Conservation (phyloP, 1,140 invertebrate species). For the Halesus radiatus region DNA sequence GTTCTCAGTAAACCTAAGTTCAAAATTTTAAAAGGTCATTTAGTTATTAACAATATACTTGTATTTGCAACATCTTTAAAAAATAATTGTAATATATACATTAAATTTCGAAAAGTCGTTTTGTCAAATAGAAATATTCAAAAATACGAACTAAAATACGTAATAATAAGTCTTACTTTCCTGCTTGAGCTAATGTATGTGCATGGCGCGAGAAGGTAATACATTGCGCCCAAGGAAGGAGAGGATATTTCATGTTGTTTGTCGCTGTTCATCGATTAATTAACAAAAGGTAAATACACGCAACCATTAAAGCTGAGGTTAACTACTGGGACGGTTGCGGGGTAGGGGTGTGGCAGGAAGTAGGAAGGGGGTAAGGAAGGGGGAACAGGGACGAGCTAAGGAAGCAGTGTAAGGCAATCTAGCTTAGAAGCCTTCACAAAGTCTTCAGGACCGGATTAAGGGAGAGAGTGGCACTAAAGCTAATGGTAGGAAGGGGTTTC, state of each 20-base stretch:
- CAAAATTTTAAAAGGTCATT: too few species aligned
- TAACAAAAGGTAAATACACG: slow-evolving; percentile 36
- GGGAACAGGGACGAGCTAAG: background rate
- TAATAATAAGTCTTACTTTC: too few species aligned
- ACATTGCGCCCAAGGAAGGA: background rate
- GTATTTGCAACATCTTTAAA: too few species aligned
- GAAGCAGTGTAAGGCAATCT: slow-evolving; percentile 29
- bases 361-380: too few species aligned
- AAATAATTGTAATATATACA: too few species aligned
- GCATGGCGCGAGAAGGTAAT: background rate
- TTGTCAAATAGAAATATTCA: too few species aligned
- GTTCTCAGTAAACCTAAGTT: too few species aligned
- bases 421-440: background rate
- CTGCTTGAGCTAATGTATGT: too few species aligned
- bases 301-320: slow-evolving; percentile 29
- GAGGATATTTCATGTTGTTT: slow-evolving; percentile 19
- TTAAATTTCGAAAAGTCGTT: too few species aligned
- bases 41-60: too few species aligned
- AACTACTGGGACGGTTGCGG: background rate
- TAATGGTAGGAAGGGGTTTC: slow-evolving; percentile 18
- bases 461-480: slow-evolving; percentile 13
- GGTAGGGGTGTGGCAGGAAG: too few species aligned
- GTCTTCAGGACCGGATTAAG: slow-evolving; percentile 29
- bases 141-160: too few species aligned
- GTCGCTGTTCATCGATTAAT: slow-evolving; percentile 33